These are phyloP conservation scores for Lagothrix lagotricha DNA, from an alignment of 2,797 vertebrate genomes.

Conservation along the genomic window DNA sequence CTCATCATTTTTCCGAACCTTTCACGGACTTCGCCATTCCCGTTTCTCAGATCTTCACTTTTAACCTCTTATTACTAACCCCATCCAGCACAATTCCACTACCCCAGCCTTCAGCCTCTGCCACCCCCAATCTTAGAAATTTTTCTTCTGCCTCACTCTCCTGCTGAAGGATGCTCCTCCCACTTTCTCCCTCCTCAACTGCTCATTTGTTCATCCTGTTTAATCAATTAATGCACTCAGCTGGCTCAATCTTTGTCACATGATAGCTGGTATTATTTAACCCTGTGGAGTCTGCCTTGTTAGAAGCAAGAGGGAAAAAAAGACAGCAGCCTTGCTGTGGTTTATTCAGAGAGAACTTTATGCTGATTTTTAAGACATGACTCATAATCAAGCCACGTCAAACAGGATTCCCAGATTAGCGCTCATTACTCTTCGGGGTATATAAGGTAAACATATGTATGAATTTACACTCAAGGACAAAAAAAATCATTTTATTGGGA, in stretches of 20 bases:
- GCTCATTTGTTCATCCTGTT: not conserved
- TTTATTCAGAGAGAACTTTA: not conserved
- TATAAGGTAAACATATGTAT: constrained; percentile 5
- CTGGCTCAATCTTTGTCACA: constrained; percentile 24
- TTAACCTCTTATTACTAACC: not conserved
- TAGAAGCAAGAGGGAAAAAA: constrained; percentile 32
- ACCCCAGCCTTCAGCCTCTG: not conserved
- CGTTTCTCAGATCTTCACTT: not conserved
- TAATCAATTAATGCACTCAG: constrained; percentile 22
- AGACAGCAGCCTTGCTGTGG: not conserved
- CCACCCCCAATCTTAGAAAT: not conserved
- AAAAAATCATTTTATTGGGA: not conserved
- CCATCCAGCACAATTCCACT: not conserved
- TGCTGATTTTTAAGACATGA: not conserved
- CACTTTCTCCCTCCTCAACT: not conserved
- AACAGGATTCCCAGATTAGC: not conserved
- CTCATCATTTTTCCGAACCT: not conserved
- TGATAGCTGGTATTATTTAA: constrained; percentile 29
- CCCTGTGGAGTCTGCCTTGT: constrained; percentile 19
- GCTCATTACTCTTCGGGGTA: not conserved
- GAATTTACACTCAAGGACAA: not conserved
- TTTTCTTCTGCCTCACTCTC: not conserved
- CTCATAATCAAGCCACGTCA: constrained; percentile 25
- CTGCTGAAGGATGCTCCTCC: not conserved
- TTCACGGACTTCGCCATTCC: not conserved